Conservation (phyloP, 2,888 invertebrate species). For the Myopa tessellatipennis region DNA sequence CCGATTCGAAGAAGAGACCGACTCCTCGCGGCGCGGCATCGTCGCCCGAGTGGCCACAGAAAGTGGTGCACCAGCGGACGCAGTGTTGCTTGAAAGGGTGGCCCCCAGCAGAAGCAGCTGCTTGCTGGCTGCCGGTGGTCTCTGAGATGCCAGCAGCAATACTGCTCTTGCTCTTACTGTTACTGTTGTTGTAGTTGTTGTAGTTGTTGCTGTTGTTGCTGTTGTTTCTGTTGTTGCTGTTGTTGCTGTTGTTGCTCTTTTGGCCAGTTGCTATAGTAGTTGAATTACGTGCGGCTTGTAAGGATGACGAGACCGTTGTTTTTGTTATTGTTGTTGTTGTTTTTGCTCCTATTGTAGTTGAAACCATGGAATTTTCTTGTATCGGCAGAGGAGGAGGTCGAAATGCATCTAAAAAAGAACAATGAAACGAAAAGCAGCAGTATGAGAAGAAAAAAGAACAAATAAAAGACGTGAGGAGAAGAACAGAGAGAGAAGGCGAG, state of each 20-base stretch:
- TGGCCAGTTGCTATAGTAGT: background rate
- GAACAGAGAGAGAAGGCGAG: background rate
- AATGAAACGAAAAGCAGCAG: background rate
- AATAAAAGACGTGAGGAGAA: background rate
- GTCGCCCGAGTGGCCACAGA: constrained; percentile 39
- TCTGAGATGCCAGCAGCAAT: background rate
- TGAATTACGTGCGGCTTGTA: background rate
- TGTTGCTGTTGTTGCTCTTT: constrained; percentile 4
- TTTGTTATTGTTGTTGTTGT: constrained; percentile 1
- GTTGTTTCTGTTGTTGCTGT: background rate
- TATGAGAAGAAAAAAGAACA: background rate
- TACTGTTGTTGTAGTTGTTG: background rate
- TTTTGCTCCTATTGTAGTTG: background rate
- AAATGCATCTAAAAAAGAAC: background rate
- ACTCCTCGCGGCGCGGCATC: constrained; percentile 46
- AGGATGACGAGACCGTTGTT: background rate
- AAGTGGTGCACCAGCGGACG: background rate
- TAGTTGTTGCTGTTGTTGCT: background rate
- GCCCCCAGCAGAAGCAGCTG: constrained; percentile 25
- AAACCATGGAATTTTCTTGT: background rate
- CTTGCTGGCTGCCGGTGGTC: constrained; percentile 15
- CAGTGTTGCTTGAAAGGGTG: constrained; percentile 43
- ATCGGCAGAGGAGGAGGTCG: background rate
- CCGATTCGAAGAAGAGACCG: constrained; percentile 60
- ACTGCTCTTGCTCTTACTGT: background rate